A percentile compares a stretch with the other conserved stretches of the same genome.
phyloP scores from a whole-genome alignment of 2,888 invertebrate species.

The Tethea ocularis region DNA sequence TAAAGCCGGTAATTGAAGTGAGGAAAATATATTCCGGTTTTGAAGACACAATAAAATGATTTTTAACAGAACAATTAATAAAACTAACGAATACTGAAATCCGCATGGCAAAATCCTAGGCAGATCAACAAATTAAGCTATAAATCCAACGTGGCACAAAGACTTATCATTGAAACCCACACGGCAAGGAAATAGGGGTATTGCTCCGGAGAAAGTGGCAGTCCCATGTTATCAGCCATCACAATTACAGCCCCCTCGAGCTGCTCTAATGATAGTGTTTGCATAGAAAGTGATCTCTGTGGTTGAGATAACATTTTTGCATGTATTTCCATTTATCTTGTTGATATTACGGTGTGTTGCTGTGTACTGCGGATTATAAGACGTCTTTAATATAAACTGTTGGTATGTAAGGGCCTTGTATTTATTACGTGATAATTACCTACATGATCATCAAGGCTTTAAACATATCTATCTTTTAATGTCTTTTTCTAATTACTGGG shows the following conservation, averaged over 20 bases:
- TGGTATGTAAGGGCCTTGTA: background rate
- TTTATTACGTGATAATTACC: no score
- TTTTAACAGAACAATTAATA: background rate
- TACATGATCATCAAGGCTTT: no score
- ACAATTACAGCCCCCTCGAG: conserved; percentile 43
- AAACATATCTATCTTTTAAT: no score
- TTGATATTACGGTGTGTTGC: conserved; percentile 7
- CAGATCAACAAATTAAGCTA: background rate
- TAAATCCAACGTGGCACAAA: background rate
- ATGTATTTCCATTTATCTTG: conserved; percentile 20
- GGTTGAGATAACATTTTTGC: conserved; percentile 29
- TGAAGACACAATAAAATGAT: background rate
- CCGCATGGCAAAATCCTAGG: background rate
- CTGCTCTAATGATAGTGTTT: conserved; percentile 59
- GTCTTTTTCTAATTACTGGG: no score
- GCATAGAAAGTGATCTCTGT: conserved; percentile 54
- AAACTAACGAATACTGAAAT: background rate
- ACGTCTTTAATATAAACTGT: no score
- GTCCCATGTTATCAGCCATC: conserved; percentile 48
- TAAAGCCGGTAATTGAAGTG: background rate
- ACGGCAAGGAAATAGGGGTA: conserved; percentile 21
- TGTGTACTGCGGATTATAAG: no score
- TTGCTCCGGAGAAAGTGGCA: conserved; percentile 34
- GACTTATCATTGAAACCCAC: conserved; percentile 12
- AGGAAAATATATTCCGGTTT: background rate